A percentile compares a stretch with the other conserved stretches of the same genome.
These are phyloP conservation scores for Gorsachius goisagi DNA, from an alignment of 2,113 vertebrate species.

Conservation along the genomic window DNA sequence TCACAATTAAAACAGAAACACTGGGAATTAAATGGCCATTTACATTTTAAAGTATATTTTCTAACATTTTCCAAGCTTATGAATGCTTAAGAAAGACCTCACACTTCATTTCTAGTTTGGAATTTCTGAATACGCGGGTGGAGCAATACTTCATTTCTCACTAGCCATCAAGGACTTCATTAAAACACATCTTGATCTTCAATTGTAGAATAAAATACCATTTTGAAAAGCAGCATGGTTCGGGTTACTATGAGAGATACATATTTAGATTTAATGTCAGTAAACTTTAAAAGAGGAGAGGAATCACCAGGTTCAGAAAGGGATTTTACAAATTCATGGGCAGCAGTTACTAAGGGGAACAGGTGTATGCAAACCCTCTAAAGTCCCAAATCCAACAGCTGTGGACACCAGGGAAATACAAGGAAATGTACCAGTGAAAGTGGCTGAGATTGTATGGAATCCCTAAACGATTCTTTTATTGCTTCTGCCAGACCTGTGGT, in stretches of 20 bases:
- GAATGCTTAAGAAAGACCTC: background rate
- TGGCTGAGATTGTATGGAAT: background rate
- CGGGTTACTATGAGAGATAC: background rate
- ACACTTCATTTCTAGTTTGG: background rate
- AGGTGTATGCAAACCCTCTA: background rate
- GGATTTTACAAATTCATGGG: background rate
- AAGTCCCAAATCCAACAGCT: background rate
- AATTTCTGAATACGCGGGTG: background rate
- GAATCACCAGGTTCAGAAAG: background rate
- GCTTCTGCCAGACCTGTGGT: background rate
- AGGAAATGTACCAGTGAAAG: background rate
- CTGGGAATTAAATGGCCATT: background rate
- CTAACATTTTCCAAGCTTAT: background rate
- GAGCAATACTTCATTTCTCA: background rate
- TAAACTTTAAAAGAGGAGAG: background rate
- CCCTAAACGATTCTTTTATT: background rate
- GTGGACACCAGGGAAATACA: accelerated
- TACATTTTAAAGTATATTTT: background rate
- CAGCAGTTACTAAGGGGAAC: background rate
- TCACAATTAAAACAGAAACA: background rate
- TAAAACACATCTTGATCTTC: background rate
- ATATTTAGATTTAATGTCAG: background rate
- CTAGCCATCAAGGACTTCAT: background rate
- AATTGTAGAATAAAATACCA: background rate
- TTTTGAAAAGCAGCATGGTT: background rate